Evolutionary conservation across 2,113 vertebrate species (phyloP), one percentile per base, ranked within the genome.

Genomic region (Lophura nycthemera): DNA sequence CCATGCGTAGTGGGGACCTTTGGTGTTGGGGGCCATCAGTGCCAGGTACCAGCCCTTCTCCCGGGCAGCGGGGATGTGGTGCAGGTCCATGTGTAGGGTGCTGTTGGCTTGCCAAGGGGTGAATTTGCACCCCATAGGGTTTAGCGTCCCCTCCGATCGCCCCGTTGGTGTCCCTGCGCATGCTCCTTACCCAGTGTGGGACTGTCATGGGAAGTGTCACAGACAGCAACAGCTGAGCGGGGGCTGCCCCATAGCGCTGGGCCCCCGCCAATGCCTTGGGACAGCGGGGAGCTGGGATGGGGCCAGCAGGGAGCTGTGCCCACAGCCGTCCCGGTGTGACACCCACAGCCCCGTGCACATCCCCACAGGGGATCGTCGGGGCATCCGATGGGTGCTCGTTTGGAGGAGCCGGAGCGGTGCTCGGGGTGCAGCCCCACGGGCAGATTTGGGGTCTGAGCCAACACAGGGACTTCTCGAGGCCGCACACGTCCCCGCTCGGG

Each of bases 1-100:
- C 99, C 99, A 99, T 63, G 98, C 97, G 18, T 98, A 99, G 11
- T 42, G 86, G 54, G 98, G 97, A 54, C 98, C 98, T 84, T 98
- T 99, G 86, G 96, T 91, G 47, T 98, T 99, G 78, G 98, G 98
- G 27, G 98, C 98, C 98, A 99, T 99, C 47, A 99, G 97, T 11
- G 96, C 95, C 85, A 99, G 94, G 88, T 99, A 99, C 98, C 99
- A 99, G 88, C 98, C 98, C 91, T 94, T 96, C 52, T 78, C 93
- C 30, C 77, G 95, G 45, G 93, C 29, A n/a, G 75, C 40, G 8
- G 98, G 97, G 84, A 91, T 45, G 1, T 80, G 88, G 83, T 95
- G 89, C 65, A 87, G 86, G 43, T 99, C 98, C 98, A 98, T 98
- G 67, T 0, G 27, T 1, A 9, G 38, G 66, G 10, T 56, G 83